These are phyloP conservation scores for Spinus olivaceus DNA, from an alignment of 2,797 vertebrate species.

Conservation along the genomic window DNA sequence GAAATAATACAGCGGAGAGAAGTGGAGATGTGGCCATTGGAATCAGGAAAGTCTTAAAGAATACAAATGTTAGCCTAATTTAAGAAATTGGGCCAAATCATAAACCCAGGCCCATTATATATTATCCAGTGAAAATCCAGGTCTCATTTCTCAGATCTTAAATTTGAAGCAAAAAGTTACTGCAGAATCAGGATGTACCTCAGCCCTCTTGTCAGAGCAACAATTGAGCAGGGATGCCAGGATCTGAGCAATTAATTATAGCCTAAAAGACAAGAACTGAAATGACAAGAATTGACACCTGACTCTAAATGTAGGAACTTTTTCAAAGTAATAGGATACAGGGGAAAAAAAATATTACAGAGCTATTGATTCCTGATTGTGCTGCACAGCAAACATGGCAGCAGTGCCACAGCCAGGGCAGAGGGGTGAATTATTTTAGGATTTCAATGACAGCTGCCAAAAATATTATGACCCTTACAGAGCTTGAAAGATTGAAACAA, in stretches of 20 bases:
- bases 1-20: neutral
- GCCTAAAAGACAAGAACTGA: neutral
- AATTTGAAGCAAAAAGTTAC: neutral
- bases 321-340: neutral
- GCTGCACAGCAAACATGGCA: neutral
- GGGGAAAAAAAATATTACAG: neutral
- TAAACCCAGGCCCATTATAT: neutral
- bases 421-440: neutral
- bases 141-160: neutral
- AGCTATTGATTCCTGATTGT: neutral
- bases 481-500: neutral
- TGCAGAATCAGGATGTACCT: neutral
- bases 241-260: neutral
- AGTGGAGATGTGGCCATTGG: accelerated
- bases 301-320: neutral
- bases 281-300: neutral
- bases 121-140: neutral
- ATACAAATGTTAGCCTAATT: neutral
- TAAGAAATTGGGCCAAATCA: neutral
- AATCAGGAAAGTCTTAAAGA: neutral
- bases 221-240: neutral
- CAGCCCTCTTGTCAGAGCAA: neutral
- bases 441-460: conserved; percentile 1
- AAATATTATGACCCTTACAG: neutral
- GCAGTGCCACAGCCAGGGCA: neutral